Evolutionary conservation across 2,888 invertebrate species (phyloP), one percentile per base, ranked within the genome.

Genomic region (Sphinx pinastri): DNA sequence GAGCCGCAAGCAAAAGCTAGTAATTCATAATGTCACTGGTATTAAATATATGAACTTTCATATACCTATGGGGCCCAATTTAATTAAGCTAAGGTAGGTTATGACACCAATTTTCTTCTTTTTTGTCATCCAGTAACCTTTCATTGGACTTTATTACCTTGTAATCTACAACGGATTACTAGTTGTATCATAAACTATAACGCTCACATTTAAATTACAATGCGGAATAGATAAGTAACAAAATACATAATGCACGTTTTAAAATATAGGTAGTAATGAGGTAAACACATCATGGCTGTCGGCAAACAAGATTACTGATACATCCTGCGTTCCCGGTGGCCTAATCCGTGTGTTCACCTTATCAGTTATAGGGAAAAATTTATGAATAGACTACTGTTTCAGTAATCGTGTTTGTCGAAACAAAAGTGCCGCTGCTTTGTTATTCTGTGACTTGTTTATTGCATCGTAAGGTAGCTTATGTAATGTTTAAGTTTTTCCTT

Each of bases 251-350:
- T 13, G 76, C 76, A 69, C 76, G 63, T 49, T 63, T 58, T 63
- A 49, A 63, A 47, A 63, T 63, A 63, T 47, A 38, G 38, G 38
- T 38, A 83, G 84, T 83, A 88, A 86, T 87, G 84, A 86, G 83
- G 82, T 78, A 87, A 85, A 86, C 81, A 85, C 59, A 38, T 68
- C 63, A 79, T 83, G 81, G 77, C 82, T 82, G 76, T 80, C 78
- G 79, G 81, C 85, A 90, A 88, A 91, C 89, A 91, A 80, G 70
- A 93, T 93, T 93, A 93, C 83, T 83, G 78, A 77, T 84, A 88
- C 92, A 90, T 93, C 93, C 93, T 93, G 93, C 91, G 79, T 79
- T 88, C 89, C 88, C 85, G 93, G 93, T 93, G 93, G 93, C 82
- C 92, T 90, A 84, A 91, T 89, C 88, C 82, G 77, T 81, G 82